These are phyloP conservation scores for Mohoua ochrocephala DNA, from an alignment of 2,113 vertebrate genomes.

Conservation along the genomic window DNA sequence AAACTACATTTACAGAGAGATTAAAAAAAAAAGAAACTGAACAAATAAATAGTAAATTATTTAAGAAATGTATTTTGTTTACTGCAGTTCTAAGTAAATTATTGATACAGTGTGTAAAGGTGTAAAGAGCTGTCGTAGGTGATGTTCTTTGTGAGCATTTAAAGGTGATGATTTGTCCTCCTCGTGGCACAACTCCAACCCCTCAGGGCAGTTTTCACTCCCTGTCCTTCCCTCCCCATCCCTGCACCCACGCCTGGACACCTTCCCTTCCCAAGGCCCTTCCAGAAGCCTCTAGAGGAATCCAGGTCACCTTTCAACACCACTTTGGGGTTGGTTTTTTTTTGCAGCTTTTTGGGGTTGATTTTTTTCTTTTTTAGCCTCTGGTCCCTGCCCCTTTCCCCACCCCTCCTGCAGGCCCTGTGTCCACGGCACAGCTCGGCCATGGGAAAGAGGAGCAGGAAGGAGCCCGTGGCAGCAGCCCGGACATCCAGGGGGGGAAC, in stretches of 20 bases:
- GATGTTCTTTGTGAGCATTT: background rate
- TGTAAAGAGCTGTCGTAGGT: background rate
- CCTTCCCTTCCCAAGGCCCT: background rate
- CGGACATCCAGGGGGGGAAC: background rate
- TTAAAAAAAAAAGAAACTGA: background rate
- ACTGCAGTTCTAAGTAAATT: constrained; percentile 33
- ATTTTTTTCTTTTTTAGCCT: background rate
- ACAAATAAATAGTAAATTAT: constrained; percentile 77
- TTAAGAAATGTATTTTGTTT: constrained; percentile 64
- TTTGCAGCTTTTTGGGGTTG: background rate
- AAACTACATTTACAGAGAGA: background rate
- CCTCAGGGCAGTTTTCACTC: background rate
- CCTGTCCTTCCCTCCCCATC: background rate
- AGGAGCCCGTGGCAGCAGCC: background rate
- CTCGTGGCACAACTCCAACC: background rate
- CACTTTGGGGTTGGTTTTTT: background rate
- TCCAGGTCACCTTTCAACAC: background rate
- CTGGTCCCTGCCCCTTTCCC: background rate
- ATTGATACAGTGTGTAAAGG: background rate
- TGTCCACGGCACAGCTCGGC: background rate
- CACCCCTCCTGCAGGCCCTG: background rate
- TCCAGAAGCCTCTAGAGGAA: background rate
- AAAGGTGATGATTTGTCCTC: background rate
- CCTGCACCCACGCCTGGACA: background rate
- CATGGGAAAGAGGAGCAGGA: background rate